phyloP scores from a whole-genome alignment of 2,888 invertebrate species.

The Parnassius smintheus region DNA sequence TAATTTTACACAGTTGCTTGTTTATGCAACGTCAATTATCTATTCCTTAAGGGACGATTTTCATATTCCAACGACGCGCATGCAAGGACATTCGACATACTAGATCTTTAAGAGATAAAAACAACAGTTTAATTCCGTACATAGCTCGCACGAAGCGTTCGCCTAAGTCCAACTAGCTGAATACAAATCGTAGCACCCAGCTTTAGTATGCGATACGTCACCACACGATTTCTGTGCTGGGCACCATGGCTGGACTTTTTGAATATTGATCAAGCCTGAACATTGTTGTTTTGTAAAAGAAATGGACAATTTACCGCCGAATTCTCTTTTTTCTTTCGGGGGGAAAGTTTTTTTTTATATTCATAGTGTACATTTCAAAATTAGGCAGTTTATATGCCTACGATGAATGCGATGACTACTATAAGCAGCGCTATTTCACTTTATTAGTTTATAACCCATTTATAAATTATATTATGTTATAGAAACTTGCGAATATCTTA shows the following conservation, averaged over 20 bases:
- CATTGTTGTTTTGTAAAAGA: constrained; percentile 38
- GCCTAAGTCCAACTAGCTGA: constrained; percentile 54
- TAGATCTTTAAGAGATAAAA: constrained; percentile 40
- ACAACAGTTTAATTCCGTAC: constrained; percentile 42
- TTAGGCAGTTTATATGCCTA: background rate
- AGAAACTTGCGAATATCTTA: too few species aligned
- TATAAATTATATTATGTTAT: too few species aligned
- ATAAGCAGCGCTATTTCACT: background rate
- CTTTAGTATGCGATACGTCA: constrained; percentile 64
- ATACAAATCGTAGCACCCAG: constrained; percentile 58
- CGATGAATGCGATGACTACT: background rate
- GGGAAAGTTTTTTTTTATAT: constrained; percentile 56
- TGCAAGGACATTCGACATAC: constrained; percentile 43
- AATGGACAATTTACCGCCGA: constrained; percentile 40
- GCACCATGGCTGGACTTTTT: constrained; percentile 59
- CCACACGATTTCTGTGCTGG: constrained; percentile 74
- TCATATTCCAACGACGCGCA: constrained; percentile 36
- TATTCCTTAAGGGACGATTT: constrained; percentile 36
- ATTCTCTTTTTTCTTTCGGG: constrained; percentile 39
- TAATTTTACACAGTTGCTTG: constrained; percentile 7
- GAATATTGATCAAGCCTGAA: constrained; percentile 67
- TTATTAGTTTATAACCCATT: too few species aligned
- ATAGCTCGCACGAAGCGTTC: constrained; percentile 57
- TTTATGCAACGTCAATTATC: constrained; percentile 28
- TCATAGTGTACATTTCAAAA: constrained; percentile 27